Conservation (phyloP, 2,797 vertebrate species). For the Sarcophilus harrisii region DNA sequence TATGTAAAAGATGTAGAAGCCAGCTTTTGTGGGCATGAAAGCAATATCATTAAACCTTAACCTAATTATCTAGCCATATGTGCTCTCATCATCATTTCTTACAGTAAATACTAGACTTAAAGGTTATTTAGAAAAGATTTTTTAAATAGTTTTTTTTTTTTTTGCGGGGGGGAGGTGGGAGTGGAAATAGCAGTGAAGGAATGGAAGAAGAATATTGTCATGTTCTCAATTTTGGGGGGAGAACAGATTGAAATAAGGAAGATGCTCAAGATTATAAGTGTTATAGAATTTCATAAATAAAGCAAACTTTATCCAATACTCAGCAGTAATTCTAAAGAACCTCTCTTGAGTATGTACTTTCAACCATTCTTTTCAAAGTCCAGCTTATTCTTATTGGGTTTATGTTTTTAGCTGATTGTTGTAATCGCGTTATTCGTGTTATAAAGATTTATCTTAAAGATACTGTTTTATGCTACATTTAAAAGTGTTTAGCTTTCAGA, state of each 20-base stretch:
- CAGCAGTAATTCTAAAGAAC: not conserved
- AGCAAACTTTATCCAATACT: not conserved
- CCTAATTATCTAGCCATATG: not conserved
- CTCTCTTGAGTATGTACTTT: not conserved
- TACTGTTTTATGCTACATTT: constrained; percentile 37
- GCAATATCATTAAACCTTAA: not conserved
- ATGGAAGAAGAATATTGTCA: not conserved
- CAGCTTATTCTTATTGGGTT: constrained; percentile 19
- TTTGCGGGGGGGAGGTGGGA: not conserved
- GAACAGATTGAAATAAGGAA: not conserved
- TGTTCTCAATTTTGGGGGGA: not conserved
- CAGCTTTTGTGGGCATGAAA: not conserved
- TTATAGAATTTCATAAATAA: not conserved
- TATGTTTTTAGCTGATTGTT: constrained; percentile 25
- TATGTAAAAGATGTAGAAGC: not conserved
- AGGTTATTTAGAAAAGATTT: not conserved
- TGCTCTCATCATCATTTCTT: not conserved
- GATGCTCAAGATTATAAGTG: not conserved
- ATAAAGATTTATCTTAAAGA: constrained; percentile 70
- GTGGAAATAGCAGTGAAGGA: not conserved
- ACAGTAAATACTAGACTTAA: not conserved
- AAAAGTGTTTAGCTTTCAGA: constrained; percentile 48
- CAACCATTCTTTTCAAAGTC: constrained; percentile 49
- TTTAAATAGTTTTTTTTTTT: not conserved
- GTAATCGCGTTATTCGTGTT: constrained; percentile 55